A percentile compares a stretch with the other conserved stretches of the same genome.
These are phyloP conservation scores for Cottoperca gobio DNA, from an alignment of 2,797 vertebrate genomes.

Conservation along the genomic window DNA sequence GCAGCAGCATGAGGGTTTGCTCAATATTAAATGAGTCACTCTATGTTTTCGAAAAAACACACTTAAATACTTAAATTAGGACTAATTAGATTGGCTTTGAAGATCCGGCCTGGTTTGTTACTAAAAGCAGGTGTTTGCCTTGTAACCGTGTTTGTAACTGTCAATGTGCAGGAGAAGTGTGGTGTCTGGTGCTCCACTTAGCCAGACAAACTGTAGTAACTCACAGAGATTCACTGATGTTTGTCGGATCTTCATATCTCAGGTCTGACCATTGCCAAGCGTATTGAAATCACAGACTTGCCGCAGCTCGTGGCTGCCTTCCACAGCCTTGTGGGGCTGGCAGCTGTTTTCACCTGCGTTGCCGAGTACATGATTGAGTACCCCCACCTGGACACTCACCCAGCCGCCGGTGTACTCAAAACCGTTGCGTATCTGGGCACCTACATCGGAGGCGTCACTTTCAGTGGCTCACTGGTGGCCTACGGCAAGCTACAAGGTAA, in stretches of 20 bases:
- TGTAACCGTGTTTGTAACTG: conserved; percentile 17
- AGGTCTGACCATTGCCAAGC: conserved; percentile 89
- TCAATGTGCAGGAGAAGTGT: conserved; percentile 35
- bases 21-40: conserved; percentile 29
- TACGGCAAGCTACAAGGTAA: conserved; percentile 85
- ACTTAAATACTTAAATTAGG: conserved; percentile 41
- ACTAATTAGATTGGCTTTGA: conserved; percentile 58
- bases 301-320: conserved; percentile 88
- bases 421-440: conserved; percentile 83
- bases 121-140: conserved; percentile 61
- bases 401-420: conserved; percentile 82
- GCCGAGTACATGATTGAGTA: conserved; percentile 84
- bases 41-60: conserved; percentile 39
- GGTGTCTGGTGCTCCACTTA: conserved; percentile 16
- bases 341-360: conserved; percentile 83
- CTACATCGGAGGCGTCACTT: conserved; percentile 84
- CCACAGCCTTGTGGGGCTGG: conserved; percentile 86
- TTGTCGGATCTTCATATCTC: background rate
- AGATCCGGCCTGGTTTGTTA: conserved; percentile 49
- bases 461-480: conserved; percentile 84
- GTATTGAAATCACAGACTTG: conserved; percentile 87
- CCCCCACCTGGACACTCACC: conserved; percentile 82
- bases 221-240: conserved; percentile 14
- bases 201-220: conserved; percentile 16
- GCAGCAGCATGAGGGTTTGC: conserved; percentile 43